Conservation (phyloP, 2,888 invertebrate genomes). For the Caenorhabditis panamensis region DNA sequence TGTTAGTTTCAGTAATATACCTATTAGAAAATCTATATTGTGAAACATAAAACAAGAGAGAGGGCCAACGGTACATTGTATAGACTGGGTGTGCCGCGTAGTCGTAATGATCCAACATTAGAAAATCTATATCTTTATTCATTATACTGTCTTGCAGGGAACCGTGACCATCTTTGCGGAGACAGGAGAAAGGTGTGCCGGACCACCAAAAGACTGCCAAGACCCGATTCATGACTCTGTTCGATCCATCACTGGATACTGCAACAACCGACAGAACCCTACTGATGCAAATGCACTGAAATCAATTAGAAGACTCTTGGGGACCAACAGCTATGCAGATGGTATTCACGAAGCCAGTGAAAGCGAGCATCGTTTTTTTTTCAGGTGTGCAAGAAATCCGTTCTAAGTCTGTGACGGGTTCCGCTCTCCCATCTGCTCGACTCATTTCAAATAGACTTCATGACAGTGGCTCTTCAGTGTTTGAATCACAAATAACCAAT, state of each 20-base stretch:
- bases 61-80: too few species aligned
- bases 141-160: too few species aligned
- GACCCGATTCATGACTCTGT: constrained; percentile 18
- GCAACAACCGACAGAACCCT: constrained; percentile 88
- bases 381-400: constrained; percentile 35
- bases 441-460: constrained; percentile 58
- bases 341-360: constrained; percentile 47
- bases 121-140: too few species aligned
- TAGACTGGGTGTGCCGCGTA: too few species aligned
- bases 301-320: constrained; percentile 88
- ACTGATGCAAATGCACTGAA: constrained; percentile 90
- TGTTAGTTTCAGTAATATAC: not conserved
- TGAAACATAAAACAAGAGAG: too few species aligned
- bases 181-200: not conserved
- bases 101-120: too few species aligned
- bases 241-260: constrained; percentile 86
- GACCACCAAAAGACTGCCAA: constrained; percentile 9
- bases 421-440: constrained; percentile 50
- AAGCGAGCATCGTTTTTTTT: not conserved
- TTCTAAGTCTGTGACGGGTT: constrained; percentile 29
- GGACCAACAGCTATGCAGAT: constrained; percentile 86
- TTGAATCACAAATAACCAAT: too few species aligned
- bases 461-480: not conserved
- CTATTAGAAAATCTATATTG: too few species aligned
- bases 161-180: not conserved